Percentiles rank a stretch among this genome's conserved stretches.
Evolutionary conservation across 1,140 invertebrate species (phyloP).

Genomic region (Drosophila nasuta): DNA sequence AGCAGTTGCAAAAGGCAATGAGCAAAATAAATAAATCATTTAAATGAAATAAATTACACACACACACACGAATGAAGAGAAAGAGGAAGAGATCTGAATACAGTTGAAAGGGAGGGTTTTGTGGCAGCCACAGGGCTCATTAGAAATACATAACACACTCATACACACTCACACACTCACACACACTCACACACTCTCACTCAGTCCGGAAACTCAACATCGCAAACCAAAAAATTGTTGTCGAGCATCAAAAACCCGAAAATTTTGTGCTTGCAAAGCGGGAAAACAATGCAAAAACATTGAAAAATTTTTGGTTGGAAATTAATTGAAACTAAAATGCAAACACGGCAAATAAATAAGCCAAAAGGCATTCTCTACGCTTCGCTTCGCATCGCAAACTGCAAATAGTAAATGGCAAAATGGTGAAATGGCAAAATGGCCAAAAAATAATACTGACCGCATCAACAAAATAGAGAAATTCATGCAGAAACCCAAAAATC

Average conservation of each 20-base stretch:
- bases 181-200: not conserved
- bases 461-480: constrained; percentile 6
- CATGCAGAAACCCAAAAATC: not conserved
- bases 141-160: constrained; percentile 73
- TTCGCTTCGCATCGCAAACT: not conserved
- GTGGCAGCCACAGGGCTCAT: constrained; percentile 69
- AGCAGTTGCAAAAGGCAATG: constrained; percentile 68
- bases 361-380: constrained; percentile 15
- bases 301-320: constrained; percentile 43
- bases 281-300: constrained; percentile 6
- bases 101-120: not conserved
- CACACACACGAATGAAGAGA: constrained; percentile 26
- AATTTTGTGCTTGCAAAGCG: constrained; percentile 5
- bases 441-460: not conserved
- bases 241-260: constrained; percentile 13
- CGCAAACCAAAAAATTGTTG: constrained; percentile 6
- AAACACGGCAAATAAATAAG: constrained; percentile 59
- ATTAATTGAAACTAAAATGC: constrained; percentile 66
- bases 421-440: not conserved
- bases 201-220: constrained; percentile 10
- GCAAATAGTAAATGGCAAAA: constrained; percentile 1
- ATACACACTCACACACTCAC: constrained; percentile 5
- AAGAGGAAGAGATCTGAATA: not conserved
- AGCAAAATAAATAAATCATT: constrained; percentile 82
- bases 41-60: constrained; percentile 74